phyloP scores from a whole-genome alignment of 2,113 vertebrate species.

The Syrmaticus mikado region DNA sequence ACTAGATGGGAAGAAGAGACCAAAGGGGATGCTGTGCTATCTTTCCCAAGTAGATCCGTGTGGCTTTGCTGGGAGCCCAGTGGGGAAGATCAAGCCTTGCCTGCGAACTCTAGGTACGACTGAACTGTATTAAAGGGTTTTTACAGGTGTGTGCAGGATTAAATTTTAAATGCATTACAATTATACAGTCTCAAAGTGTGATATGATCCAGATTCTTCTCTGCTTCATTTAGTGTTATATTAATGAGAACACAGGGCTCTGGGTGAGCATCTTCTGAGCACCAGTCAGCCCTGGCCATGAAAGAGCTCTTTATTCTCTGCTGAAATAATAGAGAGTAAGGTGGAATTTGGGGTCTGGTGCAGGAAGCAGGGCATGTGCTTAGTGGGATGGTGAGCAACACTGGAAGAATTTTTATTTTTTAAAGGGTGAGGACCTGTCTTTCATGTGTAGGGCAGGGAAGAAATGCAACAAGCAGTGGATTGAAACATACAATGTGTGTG shows the following conservation, averaged over 20 bases:
- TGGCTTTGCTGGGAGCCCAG: background rate
- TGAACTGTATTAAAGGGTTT: background rate
- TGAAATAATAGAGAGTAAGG: background rate
- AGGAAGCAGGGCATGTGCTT: background rate
- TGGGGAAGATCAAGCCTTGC: background rate
- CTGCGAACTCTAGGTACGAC: background rate
- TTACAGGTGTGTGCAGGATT: background rate
- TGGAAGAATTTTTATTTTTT: background rate
- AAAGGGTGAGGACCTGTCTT: background rate
- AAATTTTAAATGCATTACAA: background rate
- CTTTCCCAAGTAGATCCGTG: background rate
- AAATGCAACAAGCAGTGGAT: background rate
- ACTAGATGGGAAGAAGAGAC: background rate
- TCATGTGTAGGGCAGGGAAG: background rate
- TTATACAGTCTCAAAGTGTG: background rate
- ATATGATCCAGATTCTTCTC: slow-evolving; percentile 31
- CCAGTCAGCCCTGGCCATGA: background rate
- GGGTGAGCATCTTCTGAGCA: slow-evolving; percentile 1
- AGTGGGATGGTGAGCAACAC: background rate
- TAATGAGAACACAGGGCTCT: background rate
- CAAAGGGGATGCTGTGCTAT: background rate
- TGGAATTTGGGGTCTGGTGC: background rate
- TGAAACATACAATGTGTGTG: fast-evolving
- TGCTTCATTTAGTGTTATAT: background rate
- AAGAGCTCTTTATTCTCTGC: slow-evolving; percentile 13